Base-by-base conservation (phyloP, 1,140 invertebrate species). In the Sycophila sp. region DNA sequence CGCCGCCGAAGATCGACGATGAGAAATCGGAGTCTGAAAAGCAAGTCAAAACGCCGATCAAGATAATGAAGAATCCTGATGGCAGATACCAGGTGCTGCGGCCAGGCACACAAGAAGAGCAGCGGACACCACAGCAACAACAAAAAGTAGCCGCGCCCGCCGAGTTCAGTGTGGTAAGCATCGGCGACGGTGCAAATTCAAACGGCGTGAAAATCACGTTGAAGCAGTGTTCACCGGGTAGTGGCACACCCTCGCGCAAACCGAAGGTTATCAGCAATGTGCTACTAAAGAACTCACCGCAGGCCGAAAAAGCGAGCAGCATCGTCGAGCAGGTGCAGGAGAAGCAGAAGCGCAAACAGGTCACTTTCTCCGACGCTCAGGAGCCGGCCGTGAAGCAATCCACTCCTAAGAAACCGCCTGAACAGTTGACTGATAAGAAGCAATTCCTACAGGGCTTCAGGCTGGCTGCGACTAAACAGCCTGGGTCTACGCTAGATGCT, bases 131-230 rank as follows among this genome's bases (percentile, higher is more conserved):
- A 2, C 51, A 42, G 6, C n/a, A 47, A 5, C 24, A 36, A 0
- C n/a, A 22, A 11, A 15, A 3, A 30, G 0, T 13, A 4, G 13
- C 30, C 1, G 34, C 53, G 0, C 62, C 69, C 0, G 34, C 70
- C 0, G 70, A 72, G 24, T 85, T 85, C 28, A 85, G 83, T 47
- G 80, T 85, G 2, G 81, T 85, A 5, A 81, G 80, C 17, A 74
- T 84, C 13, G 80, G 78, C 0, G 79, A 67, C 24, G 73, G 80
- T 2, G 71, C 80, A 6, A 82, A 83, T 69, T 81, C 79, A 7
- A 83, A 81, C 34, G 80, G 80, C 15, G 79, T 83, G 2, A 85
- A 83, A 58, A 83, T 84, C 22, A 85, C 80, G 4, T 58, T 84
- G 30, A 85, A 85, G 17, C 83, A 83, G 42, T 82, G 80, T 28